A percentile compares a stretch with the other conserved stretches of the same genome.
Conservation (phyloP, 2,888 invertebrate genomes). For the Phania funesta region DNA sequence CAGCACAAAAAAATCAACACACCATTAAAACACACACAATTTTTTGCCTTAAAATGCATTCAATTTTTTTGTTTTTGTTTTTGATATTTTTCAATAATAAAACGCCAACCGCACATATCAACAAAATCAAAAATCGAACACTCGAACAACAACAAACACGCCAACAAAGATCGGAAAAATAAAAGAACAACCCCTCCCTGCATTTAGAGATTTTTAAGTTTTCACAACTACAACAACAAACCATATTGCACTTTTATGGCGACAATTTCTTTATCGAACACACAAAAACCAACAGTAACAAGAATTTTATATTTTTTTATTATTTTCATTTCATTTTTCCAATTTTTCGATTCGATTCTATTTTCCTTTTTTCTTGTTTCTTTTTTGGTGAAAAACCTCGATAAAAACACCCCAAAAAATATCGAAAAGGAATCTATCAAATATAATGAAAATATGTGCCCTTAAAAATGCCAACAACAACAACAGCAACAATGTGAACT, state of each 20-base stretch:
- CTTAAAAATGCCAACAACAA: constrained; percentile 73
- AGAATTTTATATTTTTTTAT: constrained; percentile 13
- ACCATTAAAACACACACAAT: constrained; percentile 51
- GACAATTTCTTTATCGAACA: constrained; percentile 52
- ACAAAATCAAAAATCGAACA: constrained; percentile 68
- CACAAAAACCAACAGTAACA: constrained; percentile 26
- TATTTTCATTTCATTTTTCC: constrained; percentile 31
- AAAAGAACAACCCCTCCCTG: constrained; percentile 67
- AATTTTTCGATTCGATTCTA: constrained; percentile 12
- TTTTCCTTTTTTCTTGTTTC: neutral
- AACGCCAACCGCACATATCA: constrained; percentile 69
- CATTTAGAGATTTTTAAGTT: constrained; percentile 31
- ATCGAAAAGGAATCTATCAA: constrained; percentile 72
- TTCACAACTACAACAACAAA: constrained; percentile 43
- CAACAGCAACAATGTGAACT: neutral
- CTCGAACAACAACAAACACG: constrained; percentile 22
- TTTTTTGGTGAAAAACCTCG: constrained; percentile 73
- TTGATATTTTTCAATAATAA: constrained; percentile 41
- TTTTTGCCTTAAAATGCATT: constrained; percentile 66
- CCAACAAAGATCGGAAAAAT: constrained; percentile 10
- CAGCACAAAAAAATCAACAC: constrained; percentile 75
- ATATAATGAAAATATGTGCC: constrained; percentile 78
- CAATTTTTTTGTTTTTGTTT: constrained; percentile 43
- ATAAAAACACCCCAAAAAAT: constrained; percentile 79
- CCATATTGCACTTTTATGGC: constrained; percentile 70